Conservation (phyloP, 2,113 vertebrate species). For the Genyomyrus donnyi region DNA sequence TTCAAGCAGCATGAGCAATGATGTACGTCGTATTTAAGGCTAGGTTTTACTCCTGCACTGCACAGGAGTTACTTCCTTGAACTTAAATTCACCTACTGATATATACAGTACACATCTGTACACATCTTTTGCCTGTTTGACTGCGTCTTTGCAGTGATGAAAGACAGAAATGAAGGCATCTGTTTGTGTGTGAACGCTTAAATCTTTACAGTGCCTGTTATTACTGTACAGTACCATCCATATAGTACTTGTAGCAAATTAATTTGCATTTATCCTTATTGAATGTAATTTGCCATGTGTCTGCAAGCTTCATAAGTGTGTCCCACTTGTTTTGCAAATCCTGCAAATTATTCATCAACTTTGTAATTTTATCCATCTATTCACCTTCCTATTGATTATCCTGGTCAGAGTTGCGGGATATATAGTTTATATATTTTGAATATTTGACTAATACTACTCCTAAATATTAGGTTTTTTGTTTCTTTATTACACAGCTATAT, state of each 20-base stretch:
- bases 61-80: neutral
- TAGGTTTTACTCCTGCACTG: neutral
- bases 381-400: neutral
- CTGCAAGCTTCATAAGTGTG: neutral
- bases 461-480: neutral
- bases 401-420: neutral
- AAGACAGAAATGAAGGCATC: neutral
- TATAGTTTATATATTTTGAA: neutral
- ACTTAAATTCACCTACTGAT: conserved; percentile 4
- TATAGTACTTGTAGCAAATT: neutral
- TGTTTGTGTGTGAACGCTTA: neutral
- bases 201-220: neutral
- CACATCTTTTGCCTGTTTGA: neutral
- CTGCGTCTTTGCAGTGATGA: neutral
- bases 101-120: neutral
- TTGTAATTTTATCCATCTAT: neutral
- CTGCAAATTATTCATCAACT: neutral
- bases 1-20: neutral
- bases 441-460: neutral
- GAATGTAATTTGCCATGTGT: neutral
- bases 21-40: neutral
- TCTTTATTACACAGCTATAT: neutral
- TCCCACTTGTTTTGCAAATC: neutral
- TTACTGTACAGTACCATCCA: neutral
- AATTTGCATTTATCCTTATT: neutral